Base-by-base conservation (phyloP, 2,797 vertebrate species). In the Mus spretus region DNA sequence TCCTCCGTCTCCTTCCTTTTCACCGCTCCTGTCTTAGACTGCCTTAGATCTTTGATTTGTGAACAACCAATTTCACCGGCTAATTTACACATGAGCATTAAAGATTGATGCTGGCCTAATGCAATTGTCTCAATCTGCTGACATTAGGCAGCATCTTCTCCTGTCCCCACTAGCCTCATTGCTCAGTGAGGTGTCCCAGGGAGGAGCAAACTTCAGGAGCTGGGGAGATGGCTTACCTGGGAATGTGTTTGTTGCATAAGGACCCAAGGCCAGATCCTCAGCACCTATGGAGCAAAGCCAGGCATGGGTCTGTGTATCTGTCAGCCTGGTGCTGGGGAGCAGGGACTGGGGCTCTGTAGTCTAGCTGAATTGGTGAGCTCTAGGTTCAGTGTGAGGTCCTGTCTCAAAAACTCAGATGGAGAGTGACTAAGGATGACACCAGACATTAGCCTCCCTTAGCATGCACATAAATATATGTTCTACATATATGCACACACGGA, bases 11-110 rank as follows among this genome's bases (percentile, higher is more conserved):
- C 72, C 40, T 65, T n/a, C 50, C 3, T 47, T 22, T 5, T 4
- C 11, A 22, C 50, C 3, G 20, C 22, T 59, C 24, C 26, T 6
- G 74, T 78, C 24, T 44, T 0, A 1, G 55, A 44, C 44, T 37
- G 31, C 1, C 14, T 59, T 24, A 15, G 59, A 44, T 61, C 84
- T 94, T 88, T 92, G 94, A 77, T 74, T 89, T 40, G 74, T 65
- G 86, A 89, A 59, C 28, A 87, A 82, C 88, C 92, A 34, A 74
- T 88, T 50, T 92, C 28, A 72, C 44, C 0, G 3, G 89, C 89
- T 95, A 53, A 87, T 89, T 95, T 77, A 89, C 89, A 87, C 57
- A 50, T 22, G 0, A 50, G 9, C 26, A 50, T 94, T 92, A 77
- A 50, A 50, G 89, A 80, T 14, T 6, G 22, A 61, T 55, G 89